Evolutionary conservation across 2,113 vertebrate species (phyloP), one percentile per base, ranked within the genome.

Genomic region (Aspiorhynchus laticeps): DNA sequence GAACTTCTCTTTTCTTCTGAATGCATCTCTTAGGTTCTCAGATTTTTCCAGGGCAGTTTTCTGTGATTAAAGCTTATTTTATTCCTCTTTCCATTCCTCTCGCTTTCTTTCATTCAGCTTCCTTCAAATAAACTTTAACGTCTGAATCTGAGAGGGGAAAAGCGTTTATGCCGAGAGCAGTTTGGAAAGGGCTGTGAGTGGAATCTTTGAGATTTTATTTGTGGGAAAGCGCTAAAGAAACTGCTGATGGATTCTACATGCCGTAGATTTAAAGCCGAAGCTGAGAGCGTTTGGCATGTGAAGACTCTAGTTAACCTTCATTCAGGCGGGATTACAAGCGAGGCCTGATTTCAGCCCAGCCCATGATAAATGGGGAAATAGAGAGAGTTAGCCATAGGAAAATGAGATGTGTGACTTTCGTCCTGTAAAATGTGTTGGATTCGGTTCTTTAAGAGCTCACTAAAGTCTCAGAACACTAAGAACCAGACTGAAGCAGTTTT

Each of bases 1-100:
- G 92, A 91, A 88, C 86, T 88, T 87, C 10, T 74, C 2, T 76
- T 74, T 43, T 36, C n/a, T 76, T 53, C 26, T 78, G 41, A 76
- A 76, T 26, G 14, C 75, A 77, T 76, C 6, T 14, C n/a, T 0
- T 28, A 78, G 46, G 12, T 38, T 93, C 93, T 95, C 93, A 94
- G 93, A 89, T 86, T 83, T 94, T 94, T 88, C 93, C 93, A 91
- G 91, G 94, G 94, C 92, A 93, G 88, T 93, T 83, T 94, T 93
- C 93, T 93, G 92, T 94, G 93, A 95, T 94, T 94, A 94, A 93
- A 94, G 86, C 89, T 90, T 89, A 67, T 90, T 86, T 88, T 84
- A 80, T 85, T 59, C 43, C 26, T 84, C 88, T 91, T 87, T 88
- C 71, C 82, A 89, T 90, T 92, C 91, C 93, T 92, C 90, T 91